A percentile compares a stretch with the other conserved stretches of the same genome.
These are phyloP conservation scores for Chitala chitala DNA, from an alignment of 2,113 vertebrate species.

Conservation along the genomic window DNA sequence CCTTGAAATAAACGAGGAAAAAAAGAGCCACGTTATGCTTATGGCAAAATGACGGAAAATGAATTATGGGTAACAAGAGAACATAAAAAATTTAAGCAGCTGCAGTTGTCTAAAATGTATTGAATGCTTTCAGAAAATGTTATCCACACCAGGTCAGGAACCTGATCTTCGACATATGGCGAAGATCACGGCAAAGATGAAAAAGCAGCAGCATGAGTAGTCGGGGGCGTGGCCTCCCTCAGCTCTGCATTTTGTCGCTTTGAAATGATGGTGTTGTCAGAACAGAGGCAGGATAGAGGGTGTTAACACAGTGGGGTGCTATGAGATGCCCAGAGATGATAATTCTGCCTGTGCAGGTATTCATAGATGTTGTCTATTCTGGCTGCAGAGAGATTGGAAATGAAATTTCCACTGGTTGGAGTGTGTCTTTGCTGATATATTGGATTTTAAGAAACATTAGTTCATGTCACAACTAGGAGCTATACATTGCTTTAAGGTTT, in stretches of 20 bases:
- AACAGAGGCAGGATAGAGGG: neutral
- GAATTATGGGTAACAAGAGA: no score
- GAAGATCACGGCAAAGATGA: neutral
- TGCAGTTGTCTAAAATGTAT: neutral
- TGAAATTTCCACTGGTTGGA: neutral
- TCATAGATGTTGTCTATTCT: neutral
- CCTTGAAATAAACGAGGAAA: neutral
- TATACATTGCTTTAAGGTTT: no score
- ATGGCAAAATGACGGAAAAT: no score
- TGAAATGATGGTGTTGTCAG: neutral
- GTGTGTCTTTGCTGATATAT: conserved; percentile 1
- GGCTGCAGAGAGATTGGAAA: neutral
- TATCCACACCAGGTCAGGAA: neutral
- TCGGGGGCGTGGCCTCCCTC: no score
- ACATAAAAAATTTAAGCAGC: neutral
- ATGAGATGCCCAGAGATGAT: neutral
- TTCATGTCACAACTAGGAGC: neutral
- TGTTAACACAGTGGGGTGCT: neutral
- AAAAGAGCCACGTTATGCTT: neutral
- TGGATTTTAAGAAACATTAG: conserved; percentile 13
- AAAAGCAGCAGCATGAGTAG: neutral
- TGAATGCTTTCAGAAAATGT: neutral
- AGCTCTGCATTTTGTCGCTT: neutral
- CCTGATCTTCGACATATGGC: neutral
- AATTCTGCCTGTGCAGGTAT: neutral